A percentile compares a stretch with the other conserved stretches of the same genome.
These are phyloP conservation scores for Tridacna crocea DNA, from an alignment of 2,888 invertebrate genomes.

Conservation along the genomic window DNA sequence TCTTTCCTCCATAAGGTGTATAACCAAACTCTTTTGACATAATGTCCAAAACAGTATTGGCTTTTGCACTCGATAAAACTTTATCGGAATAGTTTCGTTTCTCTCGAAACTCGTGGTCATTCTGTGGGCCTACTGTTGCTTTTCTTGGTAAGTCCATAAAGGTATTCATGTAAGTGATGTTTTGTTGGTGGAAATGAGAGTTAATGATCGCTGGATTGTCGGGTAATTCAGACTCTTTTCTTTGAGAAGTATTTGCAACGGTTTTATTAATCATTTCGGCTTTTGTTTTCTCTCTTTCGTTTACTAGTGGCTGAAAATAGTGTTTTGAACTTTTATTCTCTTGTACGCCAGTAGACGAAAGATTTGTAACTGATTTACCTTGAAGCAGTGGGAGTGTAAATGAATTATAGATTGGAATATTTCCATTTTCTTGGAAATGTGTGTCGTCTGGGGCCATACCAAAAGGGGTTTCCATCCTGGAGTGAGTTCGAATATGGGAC, in stretches of 20 bases:
- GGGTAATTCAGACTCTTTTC: conserved; percentile 1
- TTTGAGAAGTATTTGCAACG: neutral
- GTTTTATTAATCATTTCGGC: too few relatives aligned
- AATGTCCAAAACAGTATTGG: conserved; percentile 4
- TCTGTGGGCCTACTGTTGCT: conserved; percentile 6
- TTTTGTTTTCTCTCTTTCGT: neutral
- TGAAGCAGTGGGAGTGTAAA: conserved; percentile 4
- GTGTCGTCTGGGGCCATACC: conserved; percentile 12
- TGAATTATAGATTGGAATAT: neutral
- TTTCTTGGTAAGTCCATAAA: conserved; percentile 17
- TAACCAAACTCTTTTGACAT: conserved; percentile 5
- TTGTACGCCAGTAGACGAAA: neutral
- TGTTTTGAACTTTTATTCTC: neutral
- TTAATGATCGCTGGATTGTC: conserved; percentile 1
- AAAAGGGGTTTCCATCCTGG: conserved; percentile 13
- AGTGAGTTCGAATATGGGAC: conserved; percentile 11
- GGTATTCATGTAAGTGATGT: conserved; percentile 4
- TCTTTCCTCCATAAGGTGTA: neutral
- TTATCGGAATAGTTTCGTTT: neutral
- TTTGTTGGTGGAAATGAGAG: conserved; percentile 9
- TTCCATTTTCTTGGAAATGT: neutral
- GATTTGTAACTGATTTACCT: conserved; percentile 1
- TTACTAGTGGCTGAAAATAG: neutral
- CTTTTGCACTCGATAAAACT: neutral
- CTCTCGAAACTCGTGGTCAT: conserved; percentile 18